Evolutionary conservation across 2,113 vertebrate genomes (phyloP).

Genomic region (Brachirus orientalis): DNA sequence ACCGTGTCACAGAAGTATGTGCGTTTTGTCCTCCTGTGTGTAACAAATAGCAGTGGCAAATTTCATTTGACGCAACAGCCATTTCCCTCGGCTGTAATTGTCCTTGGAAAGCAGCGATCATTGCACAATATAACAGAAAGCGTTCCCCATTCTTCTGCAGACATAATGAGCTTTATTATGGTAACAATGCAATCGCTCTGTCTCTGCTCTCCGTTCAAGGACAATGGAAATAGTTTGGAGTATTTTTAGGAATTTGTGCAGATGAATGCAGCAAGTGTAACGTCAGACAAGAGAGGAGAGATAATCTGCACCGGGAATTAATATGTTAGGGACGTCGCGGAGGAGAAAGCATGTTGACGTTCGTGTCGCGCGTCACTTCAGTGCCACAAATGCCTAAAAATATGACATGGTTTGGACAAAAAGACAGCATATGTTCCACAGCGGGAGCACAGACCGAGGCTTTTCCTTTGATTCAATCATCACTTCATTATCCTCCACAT

Average conservation of each 20-base stretch:
- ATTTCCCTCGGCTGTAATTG: slow-evolving; percentile 59
- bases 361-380: too few relatives aligned
- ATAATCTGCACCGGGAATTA: too few relatives aligned
- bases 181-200: slow-evolving; percentile 18
- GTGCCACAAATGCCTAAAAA: too few relatives aligned
- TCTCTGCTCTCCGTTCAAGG: slow-evolving; percentile 43
- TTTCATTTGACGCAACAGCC: slow-evolving; percentile 50
- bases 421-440: too few relatives aligned
- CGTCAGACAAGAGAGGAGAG: slow-evolving; percentile 1
- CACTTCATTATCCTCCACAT: too few relatives aligned
- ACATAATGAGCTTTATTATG: slow-evolving; percentile 51
- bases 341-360: not conserved
- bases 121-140: slow-evolving; percentile 24
- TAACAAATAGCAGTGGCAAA: slow-evolving; percentile 37
- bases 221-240: slow-evolving; percentile 29
- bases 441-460: too few relatives aligned
- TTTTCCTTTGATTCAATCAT: too few relatives aligned
- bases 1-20: slow-evolving; percentile 5
- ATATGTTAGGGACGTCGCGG: not conserved
- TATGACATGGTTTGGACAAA: too few relatives aligned
- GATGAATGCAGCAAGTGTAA: slow-evolving; percentile 15
- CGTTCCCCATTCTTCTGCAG: slow-evolving; percentile 51
- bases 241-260: slow-evolving; percentile 41
- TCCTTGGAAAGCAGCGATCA: slow-evolving; percentile 60
- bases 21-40: not conserved